Conservation (phyloP, 2,113 vertebrate species). For the Nothoprocta perdicaria region DNA sequence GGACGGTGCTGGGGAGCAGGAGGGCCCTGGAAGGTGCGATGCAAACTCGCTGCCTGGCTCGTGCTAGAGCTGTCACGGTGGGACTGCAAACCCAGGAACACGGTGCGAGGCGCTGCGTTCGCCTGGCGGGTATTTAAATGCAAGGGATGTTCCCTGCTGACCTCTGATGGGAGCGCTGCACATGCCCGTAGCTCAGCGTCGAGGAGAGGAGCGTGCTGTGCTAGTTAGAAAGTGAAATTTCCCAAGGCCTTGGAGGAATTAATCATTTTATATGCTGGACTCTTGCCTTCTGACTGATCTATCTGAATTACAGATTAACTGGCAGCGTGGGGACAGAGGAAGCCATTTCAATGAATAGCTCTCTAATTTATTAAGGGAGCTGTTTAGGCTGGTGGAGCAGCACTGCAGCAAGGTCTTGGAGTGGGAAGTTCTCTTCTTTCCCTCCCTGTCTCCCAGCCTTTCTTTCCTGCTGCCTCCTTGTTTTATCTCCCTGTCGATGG, state of each 20-base stretch:
- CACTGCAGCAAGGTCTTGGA: conserved; percentile 18
- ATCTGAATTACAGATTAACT: conserved; percentile 79
- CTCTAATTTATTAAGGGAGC: conserved; percentile 70
- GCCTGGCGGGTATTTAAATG: conserved; percentile 1
- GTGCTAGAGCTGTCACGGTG: not conserved
- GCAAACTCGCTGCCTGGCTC: not conserved
- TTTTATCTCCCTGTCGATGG: not conserved
- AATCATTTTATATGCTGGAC: conserved; percentile 70
- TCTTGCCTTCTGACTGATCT: conserved; percentile 67
- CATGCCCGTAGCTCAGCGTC: not conserved
- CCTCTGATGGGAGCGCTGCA: not conserved
- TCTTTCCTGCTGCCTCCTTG: not conserved
- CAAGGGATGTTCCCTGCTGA: fast-evolving
- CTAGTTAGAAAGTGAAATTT: conserved; percentile 62
- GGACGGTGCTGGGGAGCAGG: fast-evolving
- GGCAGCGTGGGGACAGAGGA: conserved; percentile 56
- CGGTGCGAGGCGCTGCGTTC: not conserved
- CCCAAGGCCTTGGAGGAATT: conserved; percentile 36
- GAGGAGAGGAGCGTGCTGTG: not conserved
- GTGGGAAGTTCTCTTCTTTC: not conserved
- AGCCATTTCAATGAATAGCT: conserved; percentile 72
- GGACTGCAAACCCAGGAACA: fast-evolving
- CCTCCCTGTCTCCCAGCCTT: not conserved
- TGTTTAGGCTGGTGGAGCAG: conserved; percentile 43
- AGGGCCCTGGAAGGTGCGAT: not conserved